These are phyloP conservation scores for Fulica atra DNA, from an alignment of 2,113 vertebrate genomes.

Conservation along the genomic window DNA sequence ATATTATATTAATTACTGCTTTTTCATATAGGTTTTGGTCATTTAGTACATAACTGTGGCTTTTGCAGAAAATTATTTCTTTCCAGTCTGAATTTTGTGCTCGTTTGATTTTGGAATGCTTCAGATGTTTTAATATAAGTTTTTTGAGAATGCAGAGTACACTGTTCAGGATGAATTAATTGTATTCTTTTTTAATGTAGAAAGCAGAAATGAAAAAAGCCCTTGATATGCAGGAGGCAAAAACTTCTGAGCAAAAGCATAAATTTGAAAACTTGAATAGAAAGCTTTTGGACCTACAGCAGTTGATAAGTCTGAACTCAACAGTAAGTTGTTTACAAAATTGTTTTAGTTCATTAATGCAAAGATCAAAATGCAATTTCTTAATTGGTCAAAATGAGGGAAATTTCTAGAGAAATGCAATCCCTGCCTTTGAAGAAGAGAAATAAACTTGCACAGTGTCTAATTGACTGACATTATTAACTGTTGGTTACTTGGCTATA, in stretches of 20 bases:
- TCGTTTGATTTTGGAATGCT: background rate
- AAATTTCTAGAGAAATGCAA: background rate
- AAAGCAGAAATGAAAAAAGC: background rate
- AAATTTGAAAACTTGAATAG: background rate
- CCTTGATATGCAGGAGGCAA: background rate
- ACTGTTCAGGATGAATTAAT: background rate
- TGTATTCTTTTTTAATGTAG: constrained; percentile 40
- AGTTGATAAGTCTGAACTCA: constrained; percentile 6
- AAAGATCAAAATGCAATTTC: background rate
- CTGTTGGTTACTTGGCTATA: background rate
- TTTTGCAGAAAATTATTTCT: background rate
- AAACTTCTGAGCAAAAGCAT: constrained; percentile 9
- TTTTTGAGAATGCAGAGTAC: background rate
- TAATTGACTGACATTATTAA: background rate
- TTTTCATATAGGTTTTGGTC: background rate
- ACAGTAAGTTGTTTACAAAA: background rate
- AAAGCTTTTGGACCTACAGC: background rate
- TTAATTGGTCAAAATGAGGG: background rate
- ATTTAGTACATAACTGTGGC: background rate
- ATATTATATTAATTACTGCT: background rate
- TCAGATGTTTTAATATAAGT: background rate
- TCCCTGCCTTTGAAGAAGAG: background rate
- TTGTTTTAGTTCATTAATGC: background rate
- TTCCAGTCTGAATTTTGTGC: background rate
- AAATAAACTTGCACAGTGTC: background rate